A percentile compares a stretch with the other conserved stretches of the same genome.
Conservation (phyloP, 2,797 vertebrate genomes). For the Borostomias antarcticus region DNA sequence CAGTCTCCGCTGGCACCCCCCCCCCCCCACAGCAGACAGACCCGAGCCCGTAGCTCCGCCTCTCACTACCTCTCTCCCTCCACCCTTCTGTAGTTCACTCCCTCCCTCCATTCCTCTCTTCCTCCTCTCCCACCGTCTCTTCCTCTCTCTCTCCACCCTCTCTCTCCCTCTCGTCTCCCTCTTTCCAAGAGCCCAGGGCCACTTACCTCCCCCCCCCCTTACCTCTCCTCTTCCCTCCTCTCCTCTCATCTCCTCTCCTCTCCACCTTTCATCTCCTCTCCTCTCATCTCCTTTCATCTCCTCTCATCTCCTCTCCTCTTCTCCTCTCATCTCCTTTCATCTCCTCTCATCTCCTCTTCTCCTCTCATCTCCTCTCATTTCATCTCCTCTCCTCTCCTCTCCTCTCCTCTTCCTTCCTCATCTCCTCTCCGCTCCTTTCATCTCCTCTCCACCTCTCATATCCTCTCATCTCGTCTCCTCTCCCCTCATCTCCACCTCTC, state of each 20-base stretch:
- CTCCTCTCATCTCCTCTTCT: background rate
- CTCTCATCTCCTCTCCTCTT: background rate
- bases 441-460: background rate
- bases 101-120: background rate
- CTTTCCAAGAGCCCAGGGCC: no score
- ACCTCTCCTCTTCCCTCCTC: background rate
- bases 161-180: no score
- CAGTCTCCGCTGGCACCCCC: no score
- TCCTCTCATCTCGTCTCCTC: background rate
- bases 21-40: background rate
- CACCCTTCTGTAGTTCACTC: no score
- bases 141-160: slow-evolving; percentile 4
- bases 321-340: background rate
- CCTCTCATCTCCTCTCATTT: no score
- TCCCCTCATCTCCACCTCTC: background rate
- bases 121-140: background rate
- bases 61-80: no score
- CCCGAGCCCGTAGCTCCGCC: no score
- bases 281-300: background rate
- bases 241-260: background rate
- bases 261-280: background rate
- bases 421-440: background rate
- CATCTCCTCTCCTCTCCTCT: no score
- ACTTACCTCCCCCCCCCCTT: no score
- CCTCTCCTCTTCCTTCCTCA: background rate